These are phyloP conservation scores for Scarus forsteni DNA, from an alignment of 2,797 vertebrate genomes.

Conservation along the genomic window DNA sequence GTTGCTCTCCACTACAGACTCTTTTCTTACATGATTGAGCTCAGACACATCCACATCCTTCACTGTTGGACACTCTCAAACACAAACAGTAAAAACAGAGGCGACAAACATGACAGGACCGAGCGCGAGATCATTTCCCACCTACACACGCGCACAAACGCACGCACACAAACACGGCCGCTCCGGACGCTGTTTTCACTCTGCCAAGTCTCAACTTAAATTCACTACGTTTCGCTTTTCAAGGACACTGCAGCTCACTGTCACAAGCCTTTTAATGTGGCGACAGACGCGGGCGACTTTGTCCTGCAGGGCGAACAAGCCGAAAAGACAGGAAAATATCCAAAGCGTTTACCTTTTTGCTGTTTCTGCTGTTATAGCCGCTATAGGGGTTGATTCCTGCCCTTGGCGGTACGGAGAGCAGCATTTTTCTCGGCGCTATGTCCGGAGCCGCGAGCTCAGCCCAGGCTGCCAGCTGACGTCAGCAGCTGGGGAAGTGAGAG, in stretches of 20 bases:
- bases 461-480: slow-evolving; percentile 91
- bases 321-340: slow-evolving; percentile 15
- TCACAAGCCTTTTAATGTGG: slow-evolving; percentile 61
- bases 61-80: slow-evolving; percentile 8
- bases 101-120: slow-evolving; percentile 60
- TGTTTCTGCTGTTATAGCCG: slow-evolving; percentile 93
- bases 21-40: slow-evolving; percentile 60
- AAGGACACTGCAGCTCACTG: slow-evolving; percentile 87
- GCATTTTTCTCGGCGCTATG: slow-evolving; percentile 91
- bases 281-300: slow-evolving; percentile 56
- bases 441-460: slow-evolving; percentile 88
- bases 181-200: slow-evolving; percentile 35
- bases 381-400: slow-evolving; percentile 93
- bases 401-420: slow-evolving; percentile 95
- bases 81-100: slow-evolving; percentile 44
- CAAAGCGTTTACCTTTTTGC: slow-evolving; percentile 90
- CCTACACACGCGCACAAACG: slow-evolving; percentile 17
- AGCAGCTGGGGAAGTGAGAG: slow-evolving; percentile 86
- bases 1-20: slow-evolving; percentile 75
- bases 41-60: slow-evolving; percentile 59
- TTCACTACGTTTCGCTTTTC: slow-evolving; percentile 75
- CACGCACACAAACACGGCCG: slow-evolving; percentile 21
- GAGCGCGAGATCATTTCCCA: slow-evolving; percentile 27
- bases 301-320: slow-evolving; percentile 46
- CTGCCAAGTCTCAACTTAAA: slow-evolving; percentile 68